Conservation (phyloP, 2,888 invertebrate species). For the Clitarchus hookeri region DNA sequence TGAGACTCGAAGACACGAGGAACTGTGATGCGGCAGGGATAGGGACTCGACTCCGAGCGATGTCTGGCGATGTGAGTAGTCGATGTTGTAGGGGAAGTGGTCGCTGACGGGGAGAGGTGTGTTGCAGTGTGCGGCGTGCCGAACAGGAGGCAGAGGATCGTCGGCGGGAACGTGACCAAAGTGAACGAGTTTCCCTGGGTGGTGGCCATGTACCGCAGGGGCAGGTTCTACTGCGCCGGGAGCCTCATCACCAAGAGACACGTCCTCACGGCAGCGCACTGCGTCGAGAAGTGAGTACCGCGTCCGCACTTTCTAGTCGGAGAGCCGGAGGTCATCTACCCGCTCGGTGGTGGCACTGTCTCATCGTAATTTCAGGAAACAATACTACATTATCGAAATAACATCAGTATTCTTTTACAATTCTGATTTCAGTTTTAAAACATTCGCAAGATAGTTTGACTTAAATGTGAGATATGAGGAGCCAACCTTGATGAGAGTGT, state of each 20-base stretch:
- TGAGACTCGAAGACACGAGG: not conserved
- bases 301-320: not conserved
- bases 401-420: no score
- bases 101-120: not conserved
- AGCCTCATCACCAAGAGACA: constrained; percentile 71
- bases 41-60: no score
- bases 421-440: no score
- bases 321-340: no score
- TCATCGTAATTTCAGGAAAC: no score
- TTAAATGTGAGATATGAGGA: no score
- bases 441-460: no score
- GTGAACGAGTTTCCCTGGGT: constrained; percentile 78
- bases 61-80: no score
- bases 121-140: constrained; percentile 63
- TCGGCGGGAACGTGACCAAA: constrained; percentile 69
- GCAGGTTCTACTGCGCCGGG: constrained; percentile 72
- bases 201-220: constrained; percentile 68
- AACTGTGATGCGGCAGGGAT: not conserved
- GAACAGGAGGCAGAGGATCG: constrained; percentile 65
- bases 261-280: constrained; percentile 77
- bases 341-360: no score
- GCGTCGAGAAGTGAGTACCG: constrained; percentile 69
- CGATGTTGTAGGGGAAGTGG: not conserved
- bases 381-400: no score
- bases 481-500: no score